Evolutionary conservation across 2,113 vertebrate genomes (phyloP).

Genomic region (Hemibagrus wyckioides): DNA sequence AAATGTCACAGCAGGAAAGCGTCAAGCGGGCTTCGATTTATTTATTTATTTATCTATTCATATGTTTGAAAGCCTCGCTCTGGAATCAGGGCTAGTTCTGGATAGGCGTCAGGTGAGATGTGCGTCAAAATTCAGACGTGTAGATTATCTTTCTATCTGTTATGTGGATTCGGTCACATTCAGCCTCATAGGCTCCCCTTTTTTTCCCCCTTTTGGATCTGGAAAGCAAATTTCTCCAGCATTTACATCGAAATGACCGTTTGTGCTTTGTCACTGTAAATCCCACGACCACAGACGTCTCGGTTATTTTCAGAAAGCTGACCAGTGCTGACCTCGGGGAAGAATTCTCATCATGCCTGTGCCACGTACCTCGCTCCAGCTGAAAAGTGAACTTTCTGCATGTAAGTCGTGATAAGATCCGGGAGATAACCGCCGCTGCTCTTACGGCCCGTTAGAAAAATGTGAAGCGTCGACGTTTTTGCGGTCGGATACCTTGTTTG

Average conservation of each 20-base stretch:
- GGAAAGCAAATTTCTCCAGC: neutral
- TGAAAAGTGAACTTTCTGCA: neutral
- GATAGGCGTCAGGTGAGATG: neutral
- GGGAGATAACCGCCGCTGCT: neutral
- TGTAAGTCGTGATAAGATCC: conserved; percentile 17
- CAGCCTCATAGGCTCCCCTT: neutral
- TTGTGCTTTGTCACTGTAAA: conserved; percentile 10
- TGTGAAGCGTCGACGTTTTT: conserved; percentile 10
- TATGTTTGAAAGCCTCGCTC: neutral
- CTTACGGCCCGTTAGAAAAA: conserved; percentile 31
- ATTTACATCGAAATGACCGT: neutral
- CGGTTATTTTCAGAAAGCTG: conserved; percentile 23
- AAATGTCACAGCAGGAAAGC: neutral
- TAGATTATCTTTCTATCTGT: no score
- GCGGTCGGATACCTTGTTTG: conserved; percentile 28
- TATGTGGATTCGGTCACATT: neutral
- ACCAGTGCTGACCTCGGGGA: conserved; percentile 7
- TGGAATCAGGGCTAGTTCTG: neutral
- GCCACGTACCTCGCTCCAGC: conserved; percentile 1
- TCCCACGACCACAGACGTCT: neutral
- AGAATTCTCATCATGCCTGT: conserved; percentile 26
- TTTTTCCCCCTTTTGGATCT: neutral
- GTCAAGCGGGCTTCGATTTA: neutral
- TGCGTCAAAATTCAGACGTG: neutral
- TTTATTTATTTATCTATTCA: neutral